Percentiles rank a stretch among this genome's conserved stretches.
Evolutionary conservation across 1,140 invertebrate species (phyloP).

Genomic region (Steinernema feltiae): DNA sequence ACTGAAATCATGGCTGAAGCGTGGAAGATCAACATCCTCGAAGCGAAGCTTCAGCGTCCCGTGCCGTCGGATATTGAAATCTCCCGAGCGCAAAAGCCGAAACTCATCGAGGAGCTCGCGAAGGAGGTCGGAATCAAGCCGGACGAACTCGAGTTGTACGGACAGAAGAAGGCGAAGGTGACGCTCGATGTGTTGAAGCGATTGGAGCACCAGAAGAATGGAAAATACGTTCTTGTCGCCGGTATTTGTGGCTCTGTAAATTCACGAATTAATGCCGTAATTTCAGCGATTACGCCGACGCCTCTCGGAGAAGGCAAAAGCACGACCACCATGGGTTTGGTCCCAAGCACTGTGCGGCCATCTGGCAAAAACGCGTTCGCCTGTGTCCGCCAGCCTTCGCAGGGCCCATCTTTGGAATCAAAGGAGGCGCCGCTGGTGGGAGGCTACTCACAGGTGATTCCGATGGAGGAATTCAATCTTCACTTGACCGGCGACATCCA

Average conservation of each 20-base stretch:
- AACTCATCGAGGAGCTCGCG: conserved; percentile 63
- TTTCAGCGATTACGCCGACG: conserved; percentile 81
- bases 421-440: conserved; percentile 91
- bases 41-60: conserved; percentile 29
- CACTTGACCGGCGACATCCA: conserved; percentile 98
- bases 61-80: conserved; percentile 53
- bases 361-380: conserved; percentile 80
- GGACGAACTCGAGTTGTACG: conserved; percentile 80
- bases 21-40: conserved; percentile 35
- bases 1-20: neutral
- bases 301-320: conserved; percentile 93
- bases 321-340: conserved; percentile 86
- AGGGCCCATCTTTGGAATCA: conserved; percentile 96
- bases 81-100: conserved; percentile 50
- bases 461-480: conserved; percentile 99
- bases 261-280: neutral
- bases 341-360: conserved; percentile 83
- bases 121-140: conserved; percentile 76
- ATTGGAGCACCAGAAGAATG: conserved; percentile 67
- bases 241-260: conserved; percentile 62
- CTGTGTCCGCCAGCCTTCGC: conserved; percentile 92
- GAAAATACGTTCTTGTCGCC: conserved; percentile 88
- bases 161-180: conserved; percentile 89
- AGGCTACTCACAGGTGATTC: conserved; percentile 81
- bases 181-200: conserved; percentile 74